These are phyloP conservation scores for Mycalesis mineus DNA, from an alignment of 2,888 invertebrate species.

Conservation along the genomic window DNA sequence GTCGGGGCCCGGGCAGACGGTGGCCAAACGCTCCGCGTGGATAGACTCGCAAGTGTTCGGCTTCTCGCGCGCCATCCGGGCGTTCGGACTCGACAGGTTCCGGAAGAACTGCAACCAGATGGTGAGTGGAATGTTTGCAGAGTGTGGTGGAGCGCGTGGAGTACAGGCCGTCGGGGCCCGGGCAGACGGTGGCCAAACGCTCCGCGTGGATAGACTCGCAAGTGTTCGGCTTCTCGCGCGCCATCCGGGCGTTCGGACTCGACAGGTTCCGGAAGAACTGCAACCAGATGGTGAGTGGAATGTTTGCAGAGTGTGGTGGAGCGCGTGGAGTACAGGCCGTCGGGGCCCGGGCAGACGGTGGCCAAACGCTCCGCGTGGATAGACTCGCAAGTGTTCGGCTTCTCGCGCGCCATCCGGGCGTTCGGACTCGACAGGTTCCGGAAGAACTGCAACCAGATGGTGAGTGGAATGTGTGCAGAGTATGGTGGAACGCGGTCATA, in stretches of 20 bases:
- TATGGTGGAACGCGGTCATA: too few species aligned
- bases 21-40: slow-evolving; percentile 90
- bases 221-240: too few species aligned
- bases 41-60: slow-evolving; percentile 93
- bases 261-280: too few species aligned
- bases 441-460: slow-evolving; percentile 90
- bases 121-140: slow-evolving; percentile 57
- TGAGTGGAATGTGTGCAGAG: slow-evolving; percentile 43
- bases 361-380: slow-evolving; percentile 92
- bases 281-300: too few species aligned
- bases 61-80: slow-evolving; percentile 90
- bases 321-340: slow-evolving; percentile 89
- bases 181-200: too few species aligned
- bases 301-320: slow-evolving; percentile 89
- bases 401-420: slow-evolving; percentile 90
- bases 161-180: too few species aligned
- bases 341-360: slow-evolving; percentile 85
- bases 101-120: slow-evolving; percentile 91
- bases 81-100: slow-evolving; percentile 93
- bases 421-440: slow-evolving; percentile 94
- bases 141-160: too few species aligned
- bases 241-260: too few species aligned
- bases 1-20: slow-evolving; percentile 84
- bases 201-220: too few species aligned
- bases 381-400: slow-evolving; percentile 91